Conservation (phyloP, 2,113 vertebrate genomes). For the Opisthocomus hoazin region DNA sequence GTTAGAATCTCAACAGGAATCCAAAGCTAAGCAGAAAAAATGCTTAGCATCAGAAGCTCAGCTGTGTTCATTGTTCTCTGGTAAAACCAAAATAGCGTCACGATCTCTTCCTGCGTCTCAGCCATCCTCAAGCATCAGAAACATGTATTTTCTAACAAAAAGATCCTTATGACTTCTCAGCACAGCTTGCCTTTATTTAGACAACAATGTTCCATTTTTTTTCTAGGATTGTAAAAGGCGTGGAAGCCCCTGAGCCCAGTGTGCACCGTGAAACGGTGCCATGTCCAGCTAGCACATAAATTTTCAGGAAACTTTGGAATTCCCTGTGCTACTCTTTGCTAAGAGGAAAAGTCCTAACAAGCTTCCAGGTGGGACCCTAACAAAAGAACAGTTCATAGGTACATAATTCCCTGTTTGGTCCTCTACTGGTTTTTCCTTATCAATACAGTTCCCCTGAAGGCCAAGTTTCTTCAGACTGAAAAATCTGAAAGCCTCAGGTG, state of each 20-base stretch:
- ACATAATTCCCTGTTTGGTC: neutral
- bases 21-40: neutral
- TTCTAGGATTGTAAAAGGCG: neutral
- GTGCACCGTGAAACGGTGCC: fast-evolving
- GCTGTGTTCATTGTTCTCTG: slow-evolving; percentile 24
- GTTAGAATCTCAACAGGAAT: slow-evolving; percentile 10
- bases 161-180: neutral
- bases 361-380: neutral
- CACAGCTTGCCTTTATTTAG: neutral
- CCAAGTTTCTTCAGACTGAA: neutral
- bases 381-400: neutral
- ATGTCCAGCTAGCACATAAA: neutral
- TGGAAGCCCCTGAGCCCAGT: neutral
- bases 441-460: neutral
- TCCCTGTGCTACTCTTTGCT: neutral
- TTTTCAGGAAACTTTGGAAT: neutral
- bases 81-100: slow-evolving; percentile 11
- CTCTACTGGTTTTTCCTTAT: neutral
- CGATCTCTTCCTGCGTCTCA: neutral
- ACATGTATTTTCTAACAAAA: neutral
- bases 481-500: neutral
- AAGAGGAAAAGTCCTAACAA: neutral
- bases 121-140: neutral
- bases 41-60: neutral
- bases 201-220: neutral